Conservation (phyloP, 2,797 vertebrate genomes). For the Anabacerthia variegaticeps region DNA sequence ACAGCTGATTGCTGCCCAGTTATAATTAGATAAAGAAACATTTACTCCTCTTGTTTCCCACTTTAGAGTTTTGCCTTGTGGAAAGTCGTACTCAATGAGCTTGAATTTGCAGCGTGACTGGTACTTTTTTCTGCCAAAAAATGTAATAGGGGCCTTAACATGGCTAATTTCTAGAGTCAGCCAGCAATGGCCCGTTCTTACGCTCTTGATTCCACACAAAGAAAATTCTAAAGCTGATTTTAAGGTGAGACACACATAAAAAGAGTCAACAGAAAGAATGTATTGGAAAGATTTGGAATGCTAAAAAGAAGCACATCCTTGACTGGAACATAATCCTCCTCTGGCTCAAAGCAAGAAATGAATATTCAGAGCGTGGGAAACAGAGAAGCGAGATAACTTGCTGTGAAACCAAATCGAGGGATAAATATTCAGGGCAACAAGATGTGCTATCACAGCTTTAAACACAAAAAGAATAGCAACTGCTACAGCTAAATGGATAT, state of each 20-base stretch:
- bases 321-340: conserved; percentile 12
- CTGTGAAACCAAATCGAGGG: conserved; percentile 42
- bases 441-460: conserved; percentile 6
- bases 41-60: fast-evolving
- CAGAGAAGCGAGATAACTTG: neutral
- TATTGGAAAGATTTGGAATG: neutral
- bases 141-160: neutral
- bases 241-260: neutral
- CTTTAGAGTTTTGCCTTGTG: neutral
- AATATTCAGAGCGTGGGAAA: conserved; percentile 30
- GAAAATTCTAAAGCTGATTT: conserved; percentile 12
- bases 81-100: neutral
- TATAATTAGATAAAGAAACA: fast-evolving
- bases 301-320: neutral
- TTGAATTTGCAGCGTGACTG: neutral
- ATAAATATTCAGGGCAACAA: conserved; percentile 58
- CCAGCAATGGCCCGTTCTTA: neutral
- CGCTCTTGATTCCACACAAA: neutral
- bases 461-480: conserved; percentile 22
- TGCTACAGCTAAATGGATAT: neutral
- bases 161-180: neutral
- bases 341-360: conserved; percentile 45
- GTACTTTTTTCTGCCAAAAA: neutral
- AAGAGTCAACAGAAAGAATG: neutral
- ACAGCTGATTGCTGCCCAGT: neutral